Conservation (phyloP, 2,797 vertebrate genomes). For the Leptatherina wallacei region DNA sequence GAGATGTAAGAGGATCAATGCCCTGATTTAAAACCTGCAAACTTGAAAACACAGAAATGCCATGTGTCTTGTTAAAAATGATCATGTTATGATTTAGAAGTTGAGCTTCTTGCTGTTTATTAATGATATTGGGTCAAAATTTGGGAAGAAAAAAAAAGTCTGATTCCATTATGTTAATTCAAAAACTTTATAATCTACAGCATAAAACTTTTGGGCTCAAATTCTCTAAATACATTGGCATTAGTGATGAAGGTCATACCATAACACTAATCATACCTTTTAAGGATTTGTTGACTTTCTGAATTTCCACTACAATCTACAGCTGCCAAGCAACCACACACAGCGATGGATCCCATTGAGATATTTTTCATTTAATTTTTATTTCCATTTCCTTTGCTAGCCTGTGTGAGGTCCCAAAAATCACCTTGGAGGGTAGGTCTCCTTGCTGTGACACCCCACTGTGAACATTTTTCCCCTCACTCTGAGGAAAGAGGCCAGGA, state of each 20-base stretch:
- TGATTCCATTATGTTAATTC: neutral
- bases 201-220: neutral
- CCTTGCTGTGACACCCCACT: constrained; percentile 38
- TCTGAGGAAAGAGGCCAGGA: constrained; percentile 23
- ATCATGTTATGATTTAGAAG: neutral
- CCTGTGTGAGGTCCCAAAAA: constrained; percentile 72
- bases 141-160: neutral
- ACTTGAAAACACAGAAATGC: neutral
- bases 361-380: constrained; percentile 44
- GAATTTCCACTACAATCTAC: constrained; percentile 12
- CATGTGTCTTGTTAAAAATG: neutral
- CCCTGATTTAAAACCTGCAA: neutral
- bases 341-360: constrained; percentile 20
- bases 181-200: neutral
- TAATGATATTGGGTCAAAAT: neutral
- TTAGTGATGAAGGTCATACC: constrained; percentile 8
- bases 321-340: constrained; percentile 28
- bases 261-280: neutral
- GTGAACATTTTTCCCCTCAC: constrained; percentile 34
- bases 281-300: constrained; percentile 5
- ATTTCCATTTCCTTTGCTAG: constrained; percentile 44
- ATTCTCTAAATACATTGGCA: neutral
- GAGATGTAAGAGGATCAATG: neutral
- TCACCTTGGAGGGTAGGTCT: constrained; percentile 36
- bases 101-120: neutral